Evolutionary conservation across 2,888 invertebrate species (phyloP), one percentile per base, ranked within the genome.

Genomic region (Oeneis ivallda): DNA sequence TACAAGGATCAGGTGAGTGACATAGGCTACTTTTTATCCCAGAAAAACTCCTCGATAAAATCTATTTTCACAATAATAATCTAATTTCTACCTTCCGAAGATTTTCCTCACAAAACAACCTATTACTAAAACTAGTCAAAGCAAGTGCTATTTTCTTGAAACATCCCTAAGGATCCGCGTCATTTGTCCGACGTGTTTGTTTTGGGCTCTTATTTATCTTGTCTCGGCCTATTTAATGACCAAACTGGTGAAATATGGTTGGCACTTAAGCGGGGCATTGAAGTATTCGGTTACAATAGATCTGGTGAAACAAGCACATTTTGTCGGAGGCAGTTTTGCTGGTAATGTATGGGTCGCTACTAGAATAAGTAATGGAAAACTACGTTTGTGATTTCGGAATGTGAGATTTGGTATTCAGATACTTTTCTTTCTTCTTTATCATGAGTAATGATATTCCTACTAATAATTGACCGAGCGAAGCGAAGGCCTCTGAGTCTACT

Each of bases 121-220:
- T 15, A 37, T n/a, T 17, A 43, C 10, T 34, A 59, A 61, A 66
- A 72, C 70, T 71, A 72, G 73, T 75, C 70, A 74, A 73, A 74
- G 76, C 71, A 75, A 74, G 72, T 73, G 75, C 70, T 76, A 74
- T 72, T 72, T 69, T 67, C 62, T 58, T 67, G 68, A 67, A 72
- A 71, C 73, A 70, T 72, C 70, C 73, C 75, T 78, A 71, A 77
- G 76, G 67, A 45, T 67, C 61, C 70, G 67, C 70, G 74, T 65
- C 72, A 74, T 77, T 79, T 74, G 67, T 74, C 70, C 72, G 72
- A 71, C 50, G 37, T 75, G 76, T 75, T 79, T 82, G 80, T 81
- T 81, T 76, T 78, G 63, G 61, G 64, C 52, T 65, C 61, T 69
- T 68, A 66, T 71, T 61, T 70, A 68, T 68, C 66, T 67, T 66